Conservation (phyloP, 2,888 invertebrate species). For the Sphinx pinastri region DNA sequence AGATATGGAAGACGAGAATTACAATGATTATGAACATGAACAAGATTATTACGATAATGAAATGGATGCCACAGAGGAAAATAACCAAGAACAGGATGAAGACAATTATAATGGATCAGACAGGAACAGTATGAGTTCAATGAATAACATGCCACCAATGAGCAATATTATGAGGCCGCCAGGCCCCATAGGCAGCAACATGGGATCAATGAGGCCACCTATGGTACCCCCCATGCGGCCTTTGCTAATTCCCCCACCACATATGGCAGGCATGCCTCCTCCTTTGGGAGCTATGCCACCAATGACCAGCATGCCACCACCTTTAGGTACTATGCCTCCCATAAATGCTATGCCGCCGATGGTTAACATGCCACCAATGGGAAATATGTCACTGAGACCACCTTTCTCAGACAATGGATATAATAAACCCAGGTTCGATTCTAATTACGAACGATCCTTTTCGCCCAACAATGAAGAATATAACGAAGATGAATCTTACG, state of each 20-base stretch:
- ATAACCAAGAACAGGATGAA: constrained; percentile 66
- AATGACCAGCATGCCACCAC: constrained; percentile 50
- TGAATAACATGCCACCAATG: constrained; percentile 31
- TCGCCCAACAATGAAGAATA: constrained; percentile 67
- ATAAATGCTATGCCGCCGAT: constrained; percentile 45
- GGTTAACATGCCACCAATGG: constrained; percentile 54
- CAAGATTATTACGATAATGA: constrained; percentile 72
- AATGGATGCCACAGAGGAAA: constrained; percentile 69
- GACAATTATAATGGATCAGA: constrained; percentile 66
- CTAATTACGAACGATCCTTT: constrained; percentile 62
- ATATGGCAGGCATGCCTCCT: constrained; percentile 41
- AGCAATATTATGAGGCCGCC: constrained; percentile 32
- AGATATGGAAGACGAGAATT: constrained; percentile 55
- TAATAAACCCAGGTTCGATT: constrained; percentile 69
- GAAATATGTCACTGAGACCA: constrained; percentile 52
- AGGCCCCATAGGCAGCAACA: constrained; percentile 39
- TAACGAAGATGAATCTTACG: constrained; percentile 59
- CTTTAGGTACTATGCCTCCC: constrained; percentile 41
- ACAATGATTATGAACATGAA: constrained; percentile 64
- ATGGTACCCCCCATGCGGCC: constrained; percentile 41
- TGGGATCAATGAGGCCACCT: constrained; percentile 46
- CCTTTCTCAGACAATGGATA: constrained; percentile 71
- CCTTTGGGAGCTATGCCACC: constrained; percentile 50
- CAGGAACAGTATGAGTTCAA: constrained; percentile 50
- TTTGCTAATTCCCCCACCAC: constrained; percentile 37